phyloP scores from a whole-genome alignment of 2,888 invertebrate genomes.

The Callyntrura sp. region DNA sequence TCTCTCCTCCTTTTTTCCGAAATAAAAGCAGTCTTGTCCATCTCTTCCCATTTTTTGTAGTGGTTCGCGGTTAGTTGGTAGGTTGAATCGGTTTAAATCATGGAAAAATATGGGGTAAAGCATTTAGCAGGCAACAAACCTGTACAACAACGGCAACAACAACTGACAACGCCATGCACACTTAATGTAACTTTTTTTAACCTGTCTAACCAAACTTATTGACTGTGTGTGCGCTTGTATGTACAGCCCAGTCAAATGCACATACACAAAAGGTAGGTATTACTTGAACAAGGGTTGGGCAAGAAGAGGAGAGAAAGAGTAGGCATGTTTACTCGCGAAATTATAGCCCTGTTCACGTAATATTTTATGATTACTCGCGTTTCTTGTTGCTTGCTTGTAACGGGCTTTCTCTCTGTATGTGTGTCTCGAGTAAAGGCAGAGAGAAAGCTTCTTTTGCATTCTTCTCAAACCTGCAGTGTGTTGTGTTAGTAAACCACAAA shows the following conservation, averaged over 20 bases:
- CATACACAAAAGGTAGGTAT: neutral
- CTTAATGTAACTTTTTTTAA: neutral
- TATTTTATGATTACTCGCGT: slow-evolving; percentile 44
- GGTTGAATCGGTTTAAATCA: too few species aligned
- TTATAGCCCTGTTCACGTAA: slow-evolving; percentile 35
- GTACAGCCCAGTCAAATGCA: neutral
- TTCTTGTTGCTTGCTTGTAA: slow-evolving; percentile 23
- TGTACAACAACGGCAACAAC: neutral
- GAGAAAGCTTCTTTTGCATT: neutral
- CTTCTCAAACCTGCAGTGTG: neutral
- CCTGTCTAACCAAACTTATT: neutral
- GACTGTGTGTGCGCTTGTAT: neutral
- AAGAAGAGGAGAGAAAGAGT: neutral
- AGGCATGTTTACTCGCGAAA: slow-evolving; percentile 37
- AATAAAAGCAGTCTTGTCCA: too few species aligned
- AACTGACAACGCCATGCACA: neutral
- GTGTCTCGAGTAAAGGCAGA: neutral
- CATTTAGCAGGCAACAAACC: too few species aligned
- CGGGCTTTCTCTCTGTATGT: neutral
- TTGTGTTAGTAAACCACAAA: too few species aligned
- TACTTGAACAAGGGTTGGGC: neutral
- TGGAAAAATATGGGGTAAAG: too few species aligned
- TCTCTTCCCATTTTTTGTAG: too few species aligned
- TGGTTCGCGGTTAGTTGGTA: too few species aligned
- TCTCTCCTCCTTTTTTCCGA: neutral